Evolutionary conservation across 2,888 invertebrate species (phyloP).

Genomic region (Tanytarsus gracilentus): DNA sequence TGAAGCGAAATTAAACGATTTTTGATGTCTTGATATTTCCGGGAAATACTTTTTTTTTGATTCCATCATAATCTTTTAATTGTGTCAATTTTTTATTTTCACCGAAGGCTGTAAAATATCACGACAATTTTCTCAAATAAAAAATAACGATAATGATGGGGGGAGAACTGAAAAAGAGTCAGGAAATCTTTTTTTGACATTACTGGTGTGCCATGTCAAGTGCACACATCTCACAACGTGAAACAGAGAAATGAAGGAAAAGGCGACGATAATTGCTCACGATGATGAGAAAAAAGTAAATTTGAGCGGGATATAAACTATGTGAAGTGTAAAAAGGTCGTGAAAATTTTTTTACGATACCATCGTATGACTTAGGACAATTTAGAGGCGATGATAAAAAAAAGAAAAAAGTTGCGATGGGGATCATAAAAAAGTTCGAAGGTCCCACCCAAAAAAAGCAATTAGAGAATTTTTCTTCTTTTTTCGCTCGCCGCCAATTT

Average conservation of each 20-base stretch:
- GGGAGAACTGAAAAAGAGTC: too few species aligned
- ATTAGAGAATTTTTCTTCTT: neutral
- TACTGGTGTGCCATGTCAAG: too few species aligned
- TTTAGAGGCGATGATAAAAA: neutral
- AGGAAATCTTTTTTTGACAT: neutral
- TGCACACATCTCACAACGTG: too few species aligned
- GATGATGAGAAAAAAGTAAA: neutral
- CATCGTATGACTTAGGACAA: slow-evolving; percentile 2
- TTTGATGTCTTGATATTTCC: too few species aligned
- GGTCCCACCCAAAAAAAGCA: neutral
- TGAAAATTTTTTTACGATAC: neutral
- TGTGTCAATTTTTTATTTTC: too few species aligned
- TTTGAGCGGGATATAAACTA: neutral
- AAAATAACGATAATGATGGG: too few species aligned
- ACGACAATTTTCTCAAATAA: too few species aligned
- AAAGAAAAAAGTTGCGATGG: neutral
- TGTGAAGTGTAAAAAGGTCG: slow-evolving; percentile 6
- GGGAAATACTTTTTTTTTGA: too few species aligned
- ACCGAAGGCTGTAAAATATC: too few species aligned
- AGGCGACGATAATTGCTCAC: neutral
- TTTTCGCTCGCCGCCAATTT: neutral
- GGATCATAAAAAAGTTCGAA: neutral
- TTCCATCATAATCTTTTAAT: too few species aligned
- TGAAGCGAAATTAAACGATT: too few species aligned
- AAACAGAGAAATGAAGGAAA: neutral